These are phyloP conservation scores for Lasiurus borealis DNA, from an alignment of 2,113 vertebrate species.

Conservation along the genomic window DNA sequence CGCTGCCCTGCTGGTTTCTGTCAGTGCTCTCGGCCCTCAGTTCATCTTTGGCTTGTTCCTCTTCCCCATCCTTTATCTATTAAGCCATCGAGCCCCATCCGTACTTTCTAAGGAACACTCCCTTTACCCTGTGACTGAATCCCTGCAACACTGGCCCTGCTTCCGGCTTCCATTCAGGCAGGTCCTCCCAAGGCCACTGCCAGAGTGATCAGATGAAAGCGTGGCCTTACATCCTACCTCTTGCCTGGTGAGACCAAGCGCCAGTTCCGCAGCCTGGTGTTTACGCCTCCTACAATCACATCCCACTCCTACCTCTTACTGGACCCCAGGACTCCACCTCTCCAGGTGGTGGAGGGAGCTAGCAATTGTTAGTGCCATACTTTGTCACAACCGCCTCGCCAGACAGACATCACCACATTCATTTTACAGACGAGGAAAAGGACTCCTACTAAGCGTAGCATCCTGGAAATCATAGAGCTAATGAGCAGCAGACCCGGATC, in stretches of 20 bases:
- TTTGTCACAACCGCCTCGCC: accelerated
- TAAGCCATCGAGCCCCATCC: background rate
- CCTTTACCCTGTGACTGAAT: background rate
- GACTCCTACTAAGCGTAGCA: background rate
- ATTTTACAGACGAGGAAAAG: background rate
- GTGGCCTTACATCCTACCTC: background rate
- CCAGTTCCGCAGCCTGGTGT: background rate
- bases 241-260: background rate
- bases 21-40: background rate
- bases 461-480: background rate
- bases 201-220: background rate
- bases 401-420: background rate
- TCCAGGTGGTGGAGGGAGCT: background rate
- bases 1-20: background rate
- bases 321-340: background rate
- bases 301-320: background rate
- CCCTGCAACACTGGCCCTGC: background rate
- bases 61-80: background rate
- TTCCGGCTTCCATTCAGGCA: background rate
- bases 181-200: background rate
- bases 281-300: background rate
- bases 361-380: too few species aligned
- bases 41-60: background rate
- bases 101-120: background rate
- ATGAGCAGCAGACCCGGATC: background rate